Evolutionary conservation across 1,140 invertebrate species (phyloP).

Genomic region (Periplaneta americana): DNA sequence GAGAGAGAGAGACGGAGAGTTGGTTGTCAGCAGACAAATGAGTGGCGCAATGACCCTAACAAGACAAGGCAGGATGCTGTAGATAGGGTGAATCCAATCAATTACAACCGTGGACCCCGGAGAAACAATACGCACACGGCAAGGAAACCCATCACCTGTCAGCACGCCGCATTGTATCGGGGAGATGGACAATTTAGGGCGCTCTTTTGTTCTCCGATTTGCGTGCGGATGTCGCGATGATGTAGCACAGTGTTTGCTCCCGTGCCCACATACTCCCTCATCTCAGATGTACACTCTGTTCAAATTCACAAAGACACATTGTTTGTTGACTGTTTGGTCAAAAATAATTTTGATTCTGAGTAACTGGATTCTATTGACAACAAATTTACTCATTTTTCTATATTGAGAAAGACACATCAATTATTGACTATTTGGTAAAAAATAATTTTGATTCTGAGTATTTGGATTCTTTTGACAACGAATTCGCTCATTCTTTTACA

Average conservation of each 20-base stretch:
- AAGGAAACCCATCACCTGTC: not conserved
- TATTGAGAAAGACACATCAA: too few relatives aligned
- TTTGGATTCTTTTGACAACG: too few relatives aligned
- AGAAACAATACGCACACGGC: not conserved
- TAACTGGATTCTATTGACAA: too few relatives aligned
- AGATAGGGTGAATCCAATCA: not conserved
- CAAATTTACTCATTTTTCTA: too few relatives aligned
- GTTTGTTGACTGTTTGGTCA: too few relatives aligned
- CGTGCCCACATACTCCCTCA: not conserved
- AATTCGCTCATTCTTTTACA: too few relatives aligned
- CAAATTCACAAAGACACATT: not conserved
- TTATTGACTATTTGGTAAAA: too few relatives aligned
- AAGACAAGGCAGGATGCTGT: not conserved
- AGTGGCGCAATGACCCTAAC: not conserved
- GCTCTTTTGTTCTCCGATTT: not conserved
- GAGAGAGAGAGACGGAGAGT: too few relatives aligned
- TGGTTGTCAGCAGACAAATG: not conserved
- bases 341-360: too few relatives aligned
- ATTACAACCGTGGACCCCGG: not conserved
- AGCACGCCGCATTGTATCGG: not conserved
- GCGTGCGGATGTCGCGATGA: not conserved
- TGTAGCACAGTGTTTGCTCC: not conserved
- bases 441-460: too few relatives aligned
- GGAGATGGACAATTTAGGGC: not conserved
- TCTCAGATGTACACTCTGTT: not conserved